Percentiles rank a stretch among this genome's conserved stretches.
Evolutionary conservation across 2,113 vertebrate genomes (phyloP).

Genomic region (Todiramphus chloris): DNA sequence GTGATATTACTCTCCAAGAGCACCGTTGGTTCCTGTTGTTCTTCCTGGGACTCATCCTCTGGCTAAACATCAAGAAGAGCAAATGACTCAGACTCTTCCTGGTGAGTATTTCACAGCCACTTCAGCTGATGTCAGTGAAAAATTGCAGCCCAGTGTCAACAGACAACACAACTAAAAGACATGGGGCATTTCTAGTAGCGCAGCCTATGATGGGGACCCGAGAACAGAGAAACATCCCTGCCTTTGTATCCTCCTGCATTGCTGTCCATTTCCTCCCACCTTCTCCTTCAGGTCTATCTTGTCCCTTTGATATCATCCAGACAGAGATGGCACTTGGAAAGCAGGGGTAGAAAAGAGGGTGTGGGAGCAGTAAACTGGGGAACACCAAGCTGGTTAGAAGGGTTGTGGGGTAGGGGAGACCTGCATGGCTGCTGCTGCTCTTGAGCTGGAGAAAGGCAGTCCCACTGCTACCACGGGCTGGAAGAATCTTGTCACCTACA

Average conservation of each 20-base stretch:
- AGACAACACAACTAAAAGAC: background rate
- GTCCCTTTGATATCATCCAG: background rate
- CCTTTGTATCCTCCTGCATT: background rate
- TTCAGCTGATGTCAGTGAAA: background rate
- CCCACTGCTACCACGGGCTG: background rate
- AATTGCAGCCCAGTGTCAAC: background rate
- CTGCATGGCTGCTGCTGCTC: background rate
- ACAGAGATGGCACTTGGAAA: background rate
- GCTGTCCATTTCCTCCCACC: background rate
- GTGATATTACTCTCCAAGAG: background rate
- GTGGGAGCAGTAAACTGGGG: background rate
- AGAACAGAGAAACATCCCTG: background rate
- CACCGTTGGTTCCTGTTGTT: background rate
- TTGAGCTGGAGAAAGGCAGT: background rate
- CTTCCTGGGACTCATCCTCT: background rate
- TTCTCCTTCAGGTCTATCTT: background rate
- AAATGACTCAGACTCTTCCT: background rate
- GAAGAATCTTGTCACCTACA: background rate
- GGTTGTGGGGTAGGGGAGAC: background rate
- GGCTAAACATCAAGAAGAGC: background rate
- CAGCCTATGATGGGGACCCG: background rate
- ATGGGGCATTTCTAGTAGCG: background rate
- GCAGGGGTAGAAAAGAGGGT: background rate
- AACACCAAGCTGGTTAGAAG: background rate
- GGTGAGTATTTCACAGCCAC: background rate